Base-by-base conservation (phyloP, 2,888 invertebrate species). In the Andrena dorsata region DNA sequence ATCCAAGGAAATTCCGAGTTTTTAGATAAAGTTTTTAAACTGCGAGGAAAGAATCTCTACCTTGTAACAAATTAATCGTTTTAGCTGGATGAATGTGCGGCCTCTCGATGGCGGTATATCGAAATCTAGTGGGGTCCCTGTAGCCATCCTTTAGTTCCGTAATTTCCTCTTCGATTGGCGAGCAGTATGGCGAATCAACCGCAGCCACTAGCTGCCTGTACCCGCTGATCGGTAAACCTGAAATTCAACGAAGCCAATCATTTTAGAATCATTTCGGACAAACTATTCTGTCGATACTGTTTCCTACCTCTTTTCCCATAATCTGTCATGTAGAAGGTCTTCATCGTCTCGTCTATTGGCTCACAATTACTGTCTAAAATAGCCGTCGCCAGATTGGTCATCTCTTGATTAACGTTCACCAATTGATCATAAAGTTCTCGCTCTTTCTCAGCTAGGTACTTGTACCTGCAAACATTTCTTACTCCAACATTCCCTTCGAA, bases 351-450 rank as follows among this genome's bases (percentile, higher is more conserved):
- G 84, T 96, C 96, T 10, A 95, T 94, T 56, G 95, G 95, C 82
- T 96, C 96, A 88, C 96, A 96, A 0, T 95, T 95, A 88, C 96
- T 96, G 80, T 96, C 96, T 79, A 96, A 89, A 80, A 96, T 95
- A 1, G 82, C 80, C 2, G 85, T 69, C 13, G 86, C 66, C 13
- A 90, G 76, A 56, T 87, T 84, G 4, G 85, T 87, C 86, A 95
- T 95, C 94, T 95, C 94, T 83, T 89, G 94, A 84, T 95, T 94
- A 20, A 96, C 91, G 63, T 94, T 92, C 51, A 94, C 94, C 85
- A 96, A 94, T 86, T 96, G 95, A 10, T 95, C 93, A 80, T 95
- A 95, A 1, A 96, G 92, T 63, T 95, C 95, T 83, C 95, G 95
- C 85, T 96, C 96, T 86, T 96, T 96, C 28, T 95, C 95, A 0